Evolutionary conservation across 2,113 vertebrate species (phyloP).

Genomic region (Arizona elegans): DNA sequence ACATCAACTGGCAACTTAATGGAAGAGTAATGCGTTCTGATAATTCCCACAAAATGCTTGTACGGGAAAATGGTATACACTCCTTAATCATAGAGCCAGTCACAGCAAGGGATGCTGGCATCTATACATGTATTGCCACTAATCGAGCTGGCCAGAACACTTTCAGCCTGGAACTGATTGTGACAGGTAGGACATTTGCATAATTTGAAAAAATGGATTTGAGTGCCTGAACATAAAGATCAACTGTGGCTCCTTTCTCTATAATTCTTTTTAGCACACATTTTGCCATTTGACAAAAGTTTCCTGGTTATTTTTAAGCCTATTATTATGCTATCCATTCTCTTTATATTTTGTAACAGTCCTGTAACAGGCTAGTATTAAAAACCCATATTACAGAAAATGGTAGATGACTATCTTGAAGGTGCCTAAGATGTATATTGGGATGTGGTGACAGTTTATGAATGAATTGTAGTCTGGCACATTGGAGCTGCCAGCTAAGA

Average conservation of each 20-base stretch:
- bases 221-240: not conserved
- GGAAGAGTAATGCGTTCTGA: conserved; percentile 89
- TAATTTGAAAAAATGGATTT: not conserved
- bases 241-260: not conserved
- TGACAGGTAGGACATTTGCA: conserved; percentile 80
- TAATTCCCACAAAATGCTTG: conserved; percentile 93
- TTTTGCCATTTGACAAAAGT: not conserved
- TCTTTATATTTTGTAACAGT: not conserved
- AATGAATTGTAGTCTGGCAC: not conserved
- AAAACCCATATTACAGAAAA: not conserved
- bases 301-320: not conserved
- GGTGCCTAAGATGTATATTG: not conserved
- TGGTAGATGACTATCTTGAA: not conserved
- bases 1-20: conserved; percentile 93
- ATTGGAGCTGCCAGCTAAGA: not conserved
- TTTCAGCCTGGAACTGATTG: conserved; percentile 93
- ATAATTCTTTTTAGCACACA: not conserved
- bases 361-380: not conserved
- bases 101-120: conserved; percentile 86
- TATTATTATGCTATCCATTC: not conserved
- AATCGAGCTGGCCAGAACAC: conserved; percentile 95
- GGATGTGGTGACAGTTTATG: not conserved
- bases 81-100: conserved; percentile 94
- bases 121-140: conserved; percentile 93
- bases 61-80: conserved; percentile 94